Conservation (phyloP, 2,113 vertebrate species). For the Melanocharis versteri region DNA sequence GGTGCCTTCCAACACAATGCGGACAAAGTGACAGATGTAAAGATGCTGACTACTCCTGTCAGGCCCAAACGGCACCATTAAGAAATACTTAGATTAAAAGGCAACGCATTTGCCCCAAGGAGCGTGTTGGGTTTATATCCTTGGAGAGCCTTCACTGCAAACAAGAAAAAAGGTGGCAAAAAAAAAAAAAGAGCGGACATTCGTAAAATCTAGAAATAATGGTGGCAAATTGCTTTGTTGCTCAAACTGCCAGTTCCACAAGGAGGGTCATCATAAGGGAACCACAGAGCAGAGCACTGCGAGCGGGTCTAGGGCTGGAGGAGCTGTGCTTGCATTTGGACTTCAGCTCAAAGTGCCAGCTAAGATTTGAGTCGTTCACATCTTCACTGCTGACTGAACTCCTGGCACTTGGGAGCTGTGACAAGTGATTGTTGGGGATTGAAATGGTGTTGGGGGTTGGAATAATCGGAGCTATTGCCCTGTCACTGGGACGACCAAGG, state of each 20-base stretch:
- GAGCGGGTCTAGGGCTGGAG: background rate
- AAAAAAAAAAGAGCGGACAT: background rate
- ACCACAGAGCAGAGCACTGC: background rate
- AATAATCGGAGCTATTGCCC: background rate
- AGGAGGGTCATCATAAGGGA: background rate
- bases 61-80: accelerated
- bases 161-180: background rate
- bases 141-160: background rate
- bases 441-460: background rate
- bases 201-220: background rate
- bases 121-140: accelerated
- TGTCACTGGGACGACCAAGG: background rate
- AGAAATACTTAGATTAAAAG: background rate
- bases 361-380: background rate
- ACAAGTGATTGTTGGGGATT: background rate
- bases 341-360: background rate
- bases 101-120: background rate
- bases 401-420: background rate
- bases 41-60: background rate
- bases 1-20: accelerated
- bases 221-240: background rate
- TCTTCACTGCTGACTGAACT: background rate
- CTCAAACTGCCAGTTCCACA: background rate
- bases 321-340: background rate
- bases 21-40: background rate